Percentiles rank a stretch among this genome's conserved stretches.
Conservation (phyloP, 2,888 invertebrate genomes). For the Drosophila mettleri region DNA sequence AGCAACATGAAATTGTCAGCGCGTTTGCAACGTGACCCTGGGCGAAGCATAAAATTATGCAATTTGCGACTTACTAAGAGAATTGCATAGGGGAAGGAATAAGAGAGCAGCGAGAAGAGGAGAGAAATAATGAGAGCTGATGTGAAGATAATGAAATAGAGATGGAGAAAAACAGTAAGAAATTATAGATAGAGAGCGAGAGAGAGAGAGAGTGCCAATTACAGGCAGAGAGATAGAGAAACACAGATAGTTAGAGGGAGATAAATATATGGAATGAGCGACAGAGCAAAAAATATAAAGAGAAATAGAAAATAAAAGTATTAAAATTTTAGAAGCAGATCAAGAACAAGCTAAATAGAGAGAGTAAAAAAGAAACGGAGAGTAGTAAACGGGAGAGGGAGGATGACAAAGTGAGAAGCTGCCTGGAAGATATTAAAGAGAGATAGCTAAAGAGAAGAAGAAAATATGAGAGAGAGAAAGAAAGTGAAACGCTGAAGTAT, state of each 20-base stretch:
- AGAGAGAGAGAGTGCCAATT: not conserved
- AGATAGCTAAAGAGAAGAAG: not conserved
- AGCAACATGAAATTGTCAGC: slow-evolving; percentile 24
- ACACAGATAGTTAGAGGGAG: not conserved
- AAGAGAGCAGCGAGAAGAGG: too few species aligned
- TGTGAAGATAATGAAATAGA: not conserved
- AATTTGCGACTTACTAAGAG: not conserved
- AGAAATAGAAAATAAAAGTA: not conserved
- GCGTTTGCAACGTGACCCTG: slow-evolving; percentile 24
- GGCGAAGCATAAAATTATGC: not conserved
- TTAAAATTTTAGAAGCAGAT: too few species aligned
- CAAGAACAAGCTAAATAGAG: too few species aligned
- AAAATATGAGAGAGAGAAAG: not conserved
- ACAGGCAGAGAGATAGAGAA: too few species aligned
- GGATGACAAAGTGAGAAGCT: too few species aligned
- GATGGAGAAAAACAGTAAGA: too few species aligned
- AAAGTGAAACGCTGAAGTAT: too few species aligned
- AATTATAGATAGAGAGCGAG: accelerated
- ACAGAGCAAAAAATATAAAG: not conserved
- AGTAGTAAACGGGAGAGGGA: not conserved
- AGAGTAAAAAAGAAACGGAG: not conserved
- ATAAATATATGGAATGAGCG: not conserved
- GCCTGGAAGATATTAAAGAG: too few species aligned
- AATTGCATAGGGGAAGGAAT: not conserved
- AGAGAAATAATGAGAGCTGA: not conserved